Evolutionary conservation across 2,797 vertebrate genomes (phyloP), one percentile per base, ranked within the genome.

Genomic region (Spea hammondii): DNA sequence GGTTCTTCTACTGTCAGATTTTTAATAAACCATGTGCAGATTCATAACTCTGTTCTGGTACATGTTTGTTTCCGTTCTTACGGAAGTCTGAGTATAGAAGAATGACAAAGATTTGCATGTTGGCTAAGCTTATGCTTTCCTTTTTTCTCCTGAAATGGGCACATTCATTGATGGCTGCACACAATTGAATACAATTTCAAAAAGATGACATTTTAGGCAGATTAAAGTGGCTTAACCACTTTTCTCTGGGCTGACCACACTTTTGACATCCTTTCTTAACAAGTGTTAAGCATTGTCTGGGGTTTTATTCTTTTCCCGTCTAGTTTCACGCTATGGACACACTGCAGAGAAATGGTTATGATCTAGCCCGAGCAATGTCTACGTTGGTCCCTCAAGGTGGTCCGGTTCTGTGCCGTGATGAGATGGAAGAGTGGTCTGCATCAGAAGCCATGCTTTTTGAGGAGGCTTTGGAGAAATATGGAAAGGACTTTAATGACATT

Each of bases 371-470:
- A 82, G 96, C 97, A 81, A 97, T 98, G 96, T 94, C 96, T 4
- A 97, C 95, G 1, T 89, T 98, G 86, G 97, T 98, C 62, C 97
- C 97, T 4, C 97, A 98, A 89, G 97, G 96, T 0, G 96, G 96
- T 0, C 97, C 96, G 0, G 96, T 98, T 80, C 89, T 98, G 4
- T 98, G 97, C 85, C 91, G 97, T 0, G 97, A 98, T 2, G 97
- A 98, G 91, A 98, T 98, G 97, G 97, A 98, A 85, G 97, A 98
- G 83, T 98, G 97, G 97, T 97, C 96, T 0, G 96, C 97, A 7
- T 98, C 96, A 0, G 96, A 98, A 86, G 97, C 97, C 83, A 98
- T 97, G 95, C 89, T 98, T 0, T 98, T 98, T 5, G 97, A 98
- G 82, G 97, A 98, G 84, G 96, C 97, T 0, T 89, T 98, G 80